phyloP scores from a whole-genome alignment of 2,113 vertebrate species.

The Odontesthes bonariensis region DNA sequence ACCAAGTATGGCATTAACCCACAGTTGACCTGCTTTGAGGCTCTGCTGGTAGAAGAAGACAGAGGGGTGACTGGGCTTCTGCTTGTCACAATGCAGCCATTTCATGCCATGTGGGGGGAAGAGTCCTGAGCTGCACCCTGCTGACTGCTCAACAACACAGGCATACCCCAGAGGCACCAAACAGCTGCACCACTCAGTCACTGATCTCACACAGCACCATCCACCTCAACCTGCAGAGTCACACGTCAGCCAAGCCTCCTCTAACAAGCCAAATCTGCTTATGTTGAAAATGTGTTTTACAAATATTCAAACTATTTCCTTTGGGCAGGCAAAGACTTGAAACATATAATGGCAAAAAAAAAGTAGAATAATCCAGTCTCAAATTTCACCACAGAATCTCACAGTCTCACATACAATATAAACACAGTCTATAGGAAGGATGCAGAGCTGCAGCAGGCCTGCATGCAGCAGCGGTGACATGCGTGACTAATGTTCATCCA shows the following conservation, averaged over 20 bases:
- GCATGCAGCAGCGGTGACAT: slow-evolving; percentile 1
- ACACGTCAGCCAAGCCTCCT: not conserved
- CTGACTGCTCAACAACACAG: slow-evolving; percentile 29
- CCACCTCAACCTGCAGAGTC: slow-evolving; percentile 7
- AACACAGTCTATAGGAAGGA: not conserved
- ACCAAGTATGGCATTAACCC: slow-evolving; percentile 54
- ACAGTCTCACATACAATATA: not conserved
- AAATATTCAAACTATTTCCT: not conserved
- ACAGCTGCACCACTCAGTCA: slow-evolving; percentile 44
- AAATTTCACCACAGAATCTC: not conserved
- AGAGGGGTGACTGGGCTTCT: slow-evolving; percentile 27
- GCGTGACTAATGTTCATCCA: slow-evolving; percentile 42
- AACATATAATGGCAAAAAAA: not conserved
- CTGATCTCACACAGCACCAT: slow-evolving; percentile 6
- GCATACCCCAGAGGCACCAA: slow-evolving; percentile 8
- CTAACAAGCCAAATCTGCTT: not conserved
- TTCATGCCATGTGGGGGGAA: slow-evolving; percentile 22
- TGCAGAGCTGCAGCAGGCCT: not conserved
- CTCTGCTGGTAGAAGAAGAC: slow-evolving; percentile 43
- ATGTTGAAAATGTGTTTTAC: not conserved
- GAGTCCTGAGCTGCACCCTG: slow-evolving; percentile 20
- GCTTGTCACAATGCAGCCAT: slow-evolving; percentile 44
- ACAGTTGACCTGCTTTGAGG: slow-evolving; percentile 69
- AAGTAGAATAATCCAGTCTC: not conserved
- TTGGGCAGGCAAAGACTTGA: not conserved